Percentiles rank a stretch among this genome's conserved stretches.
These are phyloP conservation scores for Drosophila peninsularis DNA, from an alignment of 2,888 invertebrate genomes.

Conservation along the genomic window DNA sequence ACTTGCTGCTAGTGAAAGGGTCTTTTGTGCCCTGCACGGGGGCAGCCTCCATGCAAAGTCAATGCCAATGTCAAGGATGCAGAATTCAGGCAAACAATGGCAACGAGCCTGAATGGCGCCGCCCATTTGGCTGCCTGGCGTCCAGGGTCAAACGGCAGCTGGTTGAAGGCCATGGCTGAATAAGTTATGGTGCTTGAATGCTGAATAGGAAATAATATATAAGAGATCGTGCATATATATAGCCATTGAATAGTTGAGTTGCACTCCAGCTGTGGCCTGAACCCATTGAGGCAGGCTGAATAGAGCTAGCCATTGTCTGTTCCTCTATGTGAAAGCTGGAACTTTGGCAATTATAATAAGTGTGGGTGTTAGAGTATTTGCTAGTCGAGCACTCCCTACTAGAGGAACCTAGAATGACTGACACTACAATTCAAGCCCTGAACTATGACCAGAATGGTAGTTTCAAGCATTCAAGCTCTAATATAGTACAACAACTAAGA, in stretches of 20 bases:
- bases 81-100: conserved; percentile 58
- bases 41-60: conserved; percentile 57
- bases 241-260: background rate
- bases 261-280: background rate
- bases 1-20: conserved; percentile 16
- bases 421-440: too few relatives aligned
- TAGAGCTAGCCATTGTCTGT: background rate
- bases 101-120: conserved; percentile 40
- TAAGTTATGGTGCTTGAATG: conserved; percentile 56
- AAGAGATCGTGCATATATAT: conserved; percentile 3
- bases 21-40: conserved; percentile 10
- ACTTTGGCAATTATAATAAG: too few relatives aligned
- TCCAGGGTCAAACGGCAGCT: conserved; percentile 36
- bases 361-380: too few relatives aligned
- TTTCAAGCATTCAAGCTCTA: too few relatives aligned
- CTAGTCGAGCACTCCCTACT: too few relatives aligned
- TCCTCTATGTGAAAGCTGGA: background rate
- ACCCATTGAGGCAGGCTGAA: background rate
- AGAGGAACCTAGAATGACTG: too few relatives aligned
- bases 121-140: conserved; percentile 56
- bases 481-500: too few relatives aligned
- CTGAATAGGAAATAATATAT: conserved; percentile 13
- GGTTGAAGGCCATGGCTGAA: conserved; percentile 32
- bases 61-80: conserved; percentile 73
- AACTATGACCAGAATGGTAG: too few relatives aligned